These are phyloP conservation scores for Listronotus bonariensis DNA, from an alignment of 1,140 invertebrate species.

Conservation along the genomic window DNA sequence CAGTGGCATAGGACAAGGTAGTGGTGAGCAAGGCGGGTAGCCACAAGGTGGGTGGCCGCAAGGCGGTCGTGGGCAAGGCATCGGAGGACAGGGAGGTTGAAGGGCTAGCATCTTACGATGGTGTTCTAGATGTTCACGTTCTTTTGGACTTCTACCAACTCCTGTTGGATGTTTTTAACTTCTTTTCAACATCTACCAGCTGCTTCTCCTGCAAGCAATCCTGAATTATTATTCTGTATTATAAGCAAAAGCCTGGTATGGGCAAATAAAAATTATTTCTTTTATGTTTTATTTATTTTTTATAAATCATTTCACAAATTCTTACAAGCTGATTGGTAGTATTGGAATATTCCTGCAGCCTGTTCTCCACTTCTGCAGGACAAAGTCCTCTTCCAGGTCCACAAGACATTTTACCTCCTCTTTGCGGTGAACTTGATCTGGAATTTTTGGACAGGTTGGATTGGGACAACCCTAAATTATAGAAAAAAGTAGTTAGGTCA, in stretches of 20 bases:
- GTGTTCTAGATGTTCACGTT: constrained; percentile 61
- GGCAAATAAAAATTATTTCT: too few species aligned
- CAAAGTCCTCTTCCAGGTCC: constrained; percentile 44
- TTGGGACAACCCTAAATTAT: constrained; percentile 10
- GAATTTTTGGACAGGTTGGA: constrained; percentile 25
- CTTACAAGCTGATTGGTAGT: constrained; percentile 48
- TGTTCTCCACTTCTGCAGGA: constrained; percentile 47
- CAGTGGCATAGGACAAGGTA: background rate
- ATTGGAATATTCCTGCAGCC: constrained; percentile 49
- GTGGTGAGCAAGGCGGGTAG: constrained; percentile 35
- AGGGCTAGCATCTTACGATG: constrained; percentile 53
- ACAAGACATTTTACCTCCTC: constrained; percentile 42
- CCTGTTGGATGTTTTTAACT: constrained; percentile 64
- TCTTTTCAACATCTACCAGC: constrained; percentile 65
- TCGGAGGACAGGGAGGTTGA: constrained; percentile 3
- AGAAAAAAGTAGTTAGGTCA: background rate
- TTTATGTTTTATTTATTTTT: too few species aligned
- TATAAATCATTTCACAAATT: too few species aligned
- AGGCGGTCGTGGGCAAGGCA: constrained; percentile 35
- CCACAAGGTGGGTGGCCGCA: constrained; percentile 18
- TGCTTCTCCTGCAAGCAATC: constrained; percentile 60
- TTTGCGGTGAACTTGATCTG: constrained; percentile 16
- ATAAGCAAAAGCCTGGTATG: too few species aligned
- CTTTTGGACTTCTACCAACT: constrained; percentile 63
- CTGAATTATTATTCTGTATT: too few species aligned